phyloP scores from a whole-genome alignment of 2,888 invertebrate genomes.

The Podabrus alpinus region DNA sequence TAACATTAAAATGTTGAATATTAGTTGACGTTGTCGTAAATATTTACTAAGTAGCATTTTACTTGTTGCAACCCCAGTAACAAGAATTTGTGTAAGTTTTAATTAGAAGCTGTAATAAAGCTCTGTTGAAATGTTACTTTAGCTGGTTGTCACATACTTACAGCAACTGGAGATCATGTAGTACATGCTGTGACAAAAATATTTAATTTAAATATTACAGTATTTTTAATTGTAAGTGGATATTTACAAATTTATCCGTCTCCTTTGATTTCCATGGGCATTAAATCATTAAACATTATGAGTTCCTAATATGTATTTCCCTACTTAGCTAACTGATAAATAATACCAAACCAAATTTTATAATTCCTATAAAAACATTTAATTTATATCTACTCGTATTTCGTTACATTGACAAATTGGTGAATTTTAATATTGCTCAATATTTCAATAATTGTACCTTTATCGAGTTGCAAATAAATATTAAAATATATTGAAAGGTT shows the following conservation, averaged over 20 bases:
- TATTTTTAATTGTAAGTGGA: not conserved
- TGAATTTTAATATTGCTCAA: too few species aligned
- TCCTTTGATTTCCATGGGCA: not conserved
- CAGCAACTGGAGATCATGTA: not conserved
- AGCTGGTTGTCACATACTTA: not conserved
- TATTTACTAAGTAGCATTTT: not conserved
- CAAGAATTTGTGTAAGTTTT: not conserved
- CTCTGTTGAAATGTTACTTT: not conserved
- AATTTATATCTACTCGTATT: too few species aligned
- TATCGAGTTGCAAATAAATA: too few species aligned
- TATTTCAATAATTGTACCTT: too few species aligned
- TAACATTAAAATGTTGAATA: not conserved
- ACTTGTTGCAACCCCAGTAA: not conserved
- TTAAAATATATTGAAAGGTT: too few species aligned
- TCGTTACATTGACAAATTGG: too few species aligned
- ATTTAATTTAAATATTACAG: not conserved
- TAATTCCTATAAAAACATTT: too few species aligned
- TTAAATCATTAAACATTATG: not conserved
- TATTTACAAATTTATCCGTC: not conserved
- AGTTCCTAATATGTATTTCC: not conserved
- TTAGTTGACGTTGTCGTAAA: not conserved
- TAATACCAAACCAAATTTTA: too few species aligned
- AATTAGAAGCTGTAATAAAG: not conserved
- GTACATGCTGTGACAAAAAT: not conserved
- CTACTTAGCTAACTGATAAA: not conserved